Conservation (phyloP, 2,888 invertebrate species). For the Aporophyla nigra region DNA sequence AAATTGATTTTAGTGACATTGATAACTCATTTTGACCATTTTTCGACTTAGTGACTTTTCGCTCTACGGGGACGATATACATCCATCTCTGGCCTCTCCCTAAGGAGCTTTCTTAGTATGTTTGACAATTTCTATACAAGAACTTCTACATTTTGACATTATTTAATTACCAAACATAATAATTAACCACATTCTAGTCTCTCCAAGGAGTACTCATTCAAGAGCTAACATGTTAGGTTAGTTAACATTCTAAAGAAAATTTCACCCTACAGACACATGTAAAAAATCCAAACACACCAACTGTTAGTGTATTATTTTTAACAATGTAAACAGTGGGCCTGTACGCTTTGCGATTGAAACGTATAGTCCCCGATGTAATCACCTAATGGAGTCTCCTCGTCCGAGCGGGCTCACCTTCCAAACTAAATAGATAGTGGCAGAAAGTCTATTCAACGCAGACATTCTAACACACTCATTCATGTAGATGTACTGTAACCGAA, state of each 20-base stretch:
- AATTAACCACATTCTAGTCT: neutral
- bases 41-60: no score
- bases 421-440: neutral
- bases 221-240: neutral
- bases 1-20: no score
- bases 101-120: neutral
- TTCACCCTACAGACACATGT: neutral
- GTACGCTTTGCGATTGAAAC: constrained; percentile 56
- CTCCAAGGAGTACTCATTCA: neutral
- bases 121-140: no score
- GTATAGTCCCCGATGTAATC: constrained; percentile 64
- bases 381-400: constrained; percentile 66
- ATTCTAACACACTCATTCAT: neutral
- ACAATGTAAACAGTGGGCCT: constrained; percentile 47
- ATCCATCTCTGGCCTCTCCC: no score
- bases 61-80: no score
- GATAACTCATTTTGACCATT: no score
- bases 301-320: constrained; percentile 49
- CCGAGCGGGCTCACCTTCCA: constrained; percentile 38
- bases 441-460: constrained; percentile 2
- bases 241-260: constrained; percentile 20
- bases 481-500: neutral
- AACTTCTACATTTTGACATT: neutral
- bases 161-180: neutral
- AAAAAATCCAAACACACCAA: constrained; percentile 23